Conservation (phyloP, 2,797 vertebrate species). For the Coregonus sp. region DNA sequence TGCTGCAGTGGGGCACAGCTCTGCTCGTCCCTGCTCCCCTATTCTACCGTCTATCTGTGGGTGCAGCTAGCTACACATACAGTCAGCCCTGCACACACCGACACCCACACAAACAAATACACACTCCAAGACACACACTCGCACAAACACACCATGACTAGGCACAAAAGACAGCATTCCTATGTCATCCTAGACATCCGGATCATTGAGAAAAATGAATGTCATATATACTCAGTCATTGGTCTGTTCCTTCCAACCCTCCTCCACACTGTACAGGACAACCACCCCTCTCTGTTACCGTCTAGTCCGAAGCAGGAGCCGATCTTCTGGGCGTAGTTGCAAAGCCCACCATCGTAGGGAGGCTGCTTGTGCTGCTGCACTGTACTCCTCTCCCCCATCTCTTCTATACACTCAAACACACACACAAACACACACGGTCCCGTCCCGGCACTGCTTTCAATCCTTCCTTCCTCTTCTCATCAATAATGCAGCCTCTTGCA, state of each 20-base stretch:
- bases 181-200: conserved; percentile 18
- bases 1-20: conserved; percentile 60
- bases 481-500: conserved; percentile 85
- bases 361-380: conserved; percentile 71
- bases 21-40: conserved; percentile 34
- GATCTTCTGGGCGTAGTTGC: conserved; percentile 92
- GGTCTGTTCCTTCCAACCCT: background rate
- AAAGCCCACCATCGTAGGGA: conserved; percentile 77
- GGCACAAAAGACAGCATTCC: conserved; percentile 27
- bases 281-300: conserved; percentile 77
- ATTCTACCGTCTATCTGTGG: conserved; percentile 13
- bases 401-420: conserved; percentile 47
- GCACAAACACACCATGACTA: conserved; percentile 28
- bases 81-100: conserved; percentile 6
- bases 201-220: conserved; percentile 27
- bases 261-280: background rate
- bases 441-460: conserved; percentile 62
- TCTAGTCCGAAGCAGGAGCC: conserved; percentile 91
- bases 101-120: conserved; percentile 20
- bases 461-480: conserved; percentile 75
- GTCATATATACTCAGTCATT: conserved; percentile 9
- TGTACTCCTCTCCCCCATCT: conserved; percentile 81
- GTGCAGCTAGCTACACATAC: conserved; percentile 30
- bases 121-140: conserved; percentile 16
- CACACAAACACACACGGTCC: conserved; percentile 46